These are phyloP conservation scores for rat (Rattus norvegicus) DNA, from an alignment of 2,113 vertebrate genomes.

Conservation along the genomic window DNA sequence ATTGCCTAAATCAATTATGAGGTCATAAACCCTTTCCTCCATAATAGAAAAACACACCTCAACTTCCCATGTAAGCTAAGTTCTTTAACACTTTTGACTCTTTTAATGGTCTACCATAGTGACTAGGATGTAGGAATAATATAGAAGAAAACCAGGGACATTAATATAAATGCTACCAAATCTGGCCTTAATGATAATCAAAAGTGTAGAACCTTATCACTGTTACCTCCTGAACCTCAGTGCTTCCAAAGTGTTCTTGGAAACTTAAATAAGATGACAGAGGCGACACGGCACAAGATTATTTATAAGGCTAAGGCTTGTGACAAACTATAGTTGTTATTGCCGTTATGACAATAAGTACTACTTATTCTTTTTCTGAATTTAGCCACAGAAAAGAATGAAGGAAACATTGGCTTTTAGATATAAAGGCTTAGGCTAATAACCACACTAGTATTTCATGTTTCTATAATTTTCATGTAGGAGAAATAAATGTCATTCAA, in stretches of 20 bases:
- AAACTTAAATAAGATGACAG: neutral
- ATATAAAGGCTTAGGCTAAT: neutral
- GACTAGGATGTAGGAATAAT: neutral
- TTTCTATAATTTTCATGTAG: neutral
- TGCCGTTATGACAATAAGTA: neutral
- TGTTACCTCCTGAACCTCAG: neutral
- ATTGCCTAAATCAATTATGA: neutral
- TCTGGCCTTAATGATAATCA: neutral
- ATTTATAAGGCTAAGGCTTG: neutral
- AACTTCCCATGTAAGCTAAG: neutral
- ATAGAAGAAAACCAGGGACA: neutral
- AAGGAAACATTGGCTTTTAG: neutral
- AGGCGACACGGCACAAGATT: neutral
- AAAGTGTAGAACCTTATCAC: neutral
- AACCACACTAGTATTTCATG: neutral
- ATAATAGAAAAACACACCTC: neutral
- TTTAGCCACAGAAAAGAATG: neutral
- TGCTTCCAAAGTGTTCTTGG: neutral
- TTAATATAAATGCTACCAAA: neutral
- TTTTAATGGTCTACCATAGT: neutral
- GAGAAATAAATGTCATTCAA: neutral
- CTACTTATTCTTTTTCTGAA: neutral
- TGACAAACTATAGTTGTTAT: neutral
- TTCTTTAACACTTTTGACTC: neutral
- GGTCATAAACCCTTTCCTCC: neutral